Evolutionary conservation across 2,888 invertebrate species (phyloP), one percentile per base, ranked within the genome.

Genomic region (Nephrotoma flavescens): DNA sequence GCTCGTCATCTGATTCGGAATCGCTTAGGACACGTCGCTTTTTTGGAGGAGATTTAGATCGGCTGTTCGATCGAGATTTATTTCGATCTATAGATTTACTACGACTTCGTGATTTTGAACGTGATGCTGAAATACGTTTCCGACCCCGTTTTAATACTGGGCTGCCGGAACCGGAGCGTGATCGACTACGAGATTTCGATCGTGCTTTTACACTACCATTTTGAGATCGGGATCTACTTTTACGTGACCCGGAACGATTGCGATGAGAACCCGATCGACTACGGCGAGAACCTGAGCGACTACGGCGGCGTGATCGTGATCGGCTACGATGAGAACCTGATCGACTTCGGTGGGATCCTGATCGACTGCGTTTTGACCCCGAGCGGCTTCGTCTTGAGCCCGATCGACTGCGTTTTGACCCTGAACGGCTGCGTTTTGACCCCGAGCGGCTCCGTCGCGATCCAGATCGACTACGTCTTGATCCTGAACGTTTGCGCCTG

Each of bases 1-100:
- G 89, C 86, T 88, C 91, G 88, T 89, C 92, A 89, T 93, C 93
- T 89, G 93, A 93, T 87, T 95, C 95, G 0, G 94, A 94, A 89
- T 94, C 94, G 2, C 94, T 94, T 42, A 93, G 89, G 86, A 93
- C 90, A 83, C 90, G 89, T 87, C 90, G 89, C 88, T 90, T 91
- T 19, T 88, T 87, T 88, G 88, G 0, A 87, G 88, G 90, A 9
- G 89, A 88, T 11, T 44, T 71, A 19, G 89, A 86, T 88, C 88
- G 85, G 85, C 85, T 52, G 6, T 15, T 15, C 5, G 71, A 71
- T 71, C 71, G 31, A 31, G 31, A 31, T 83, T 86, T 89, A 89
- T 87, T 89, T 87, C 6, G 89, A 89, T 84, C 88, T 88, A 86
- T 91, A 89, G 91, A 89, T 12, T 91, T 90, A 89, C 87, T 91